phyloP scores from a whole-genome alignment of 2,888 invertebrate species.

The Meiosimyza decipiens region DNA sequence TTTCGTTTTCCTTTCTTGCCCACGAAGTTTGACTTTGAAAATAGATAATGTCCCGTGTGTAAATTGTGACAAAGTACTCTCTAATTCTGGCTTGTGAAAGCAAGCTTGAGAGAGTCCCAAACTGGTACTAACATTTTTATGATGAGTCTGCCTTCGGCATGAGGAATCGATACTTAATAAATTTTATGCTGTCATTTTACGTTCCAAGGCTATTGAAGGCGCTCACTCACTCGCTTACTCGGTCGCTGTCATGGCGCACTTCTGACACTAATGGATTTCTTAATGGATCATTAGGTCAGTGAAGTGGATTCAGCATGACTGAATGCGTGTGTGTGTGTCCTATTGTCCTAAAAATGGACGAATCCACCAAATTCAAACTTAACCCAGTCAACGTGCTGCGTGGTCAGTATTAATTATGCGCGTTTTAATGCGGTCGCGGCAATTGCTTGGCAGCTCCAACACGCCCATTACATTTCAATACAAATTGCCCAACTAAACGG shows the following conservation, averaged over 20 bases:
- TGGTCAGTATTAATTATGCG: constrained; percentile 59
- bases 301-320: constrained; percentile 38
- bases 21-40: too few species aligned
- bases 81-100: too few species aligned
- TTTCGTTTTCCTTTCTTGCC: too few species aligned
- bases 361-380: constrained; percentile 35
- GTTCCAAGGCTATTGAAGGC: not conserved
- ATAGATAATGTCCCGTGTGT: too few species aligned
- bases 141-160: too few species aligned
- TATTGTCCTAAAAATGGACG: constrained; percentile 40
- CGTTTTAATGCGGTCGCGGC: constrained; percentile 33
- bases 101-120: too few species aligned
- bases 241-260: not conserved
- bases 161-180: constrained; percentile 23
- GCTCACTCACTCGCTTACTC: not conserved
- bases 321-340: constrained; percentile 29
- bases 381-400: constrained; percentile 53
- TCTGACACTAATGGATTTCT: constrained; percentile 51
- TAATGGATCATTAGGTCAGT: constrained; percentile 64
- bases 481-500: constrained; percentile 8
- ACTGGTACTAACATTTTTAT: too few species aligned
- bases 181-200: constrained; percentile 2
- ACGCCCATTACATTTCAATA: constrained; percentile 25
- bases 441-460: constrained; percentile 22
- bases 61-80: too few species aligned